phyloP scores from a whole-genome alignment of 2,113 vertebrate species.

The Oophaga pumilio region DNA sequence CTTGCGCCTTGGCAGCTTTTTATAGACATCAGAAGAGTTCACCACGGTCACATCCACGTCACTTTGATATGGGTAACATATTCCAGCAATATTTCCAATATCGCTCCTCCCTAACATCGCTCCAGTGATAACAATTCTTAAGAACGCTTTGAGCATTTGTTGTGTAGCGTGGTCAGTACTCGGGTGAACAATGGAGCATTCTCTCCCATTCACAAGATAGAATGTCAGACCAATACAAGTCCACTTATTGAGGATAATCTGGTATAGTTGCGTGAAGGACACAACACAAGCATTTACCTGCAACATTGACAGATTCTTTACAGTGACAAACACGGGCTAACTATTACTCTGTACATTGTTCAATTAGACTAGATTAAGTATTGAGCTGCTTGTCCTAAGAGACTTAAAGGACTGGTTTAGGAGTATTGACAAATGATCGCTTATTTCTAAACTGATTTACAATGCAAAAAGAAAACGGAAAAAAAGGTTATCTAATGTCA shows the following conservation, averaged over 20 bases:
- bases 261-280: conserved; percentile 1
- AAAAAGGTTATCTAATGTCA: conserved; percentile 27
- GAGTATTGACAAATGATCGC: conserved; percentile 45
- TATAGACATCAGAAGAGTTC: neutral
- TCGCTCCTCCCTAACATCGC: neutral
- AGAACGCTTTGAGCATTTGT: neutral
- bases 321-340: conserved; percentile 20
- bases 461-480: conserved; percentile 22
- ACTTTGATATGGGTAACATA: no score
- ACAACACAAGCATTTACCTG: conserved; percentile 32
- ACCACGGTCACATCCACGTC: no score
- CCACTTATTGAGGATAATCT: neutral
- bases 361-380: conserved; percentile 53
- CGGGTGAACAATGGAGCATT: neutral
- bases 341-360: conserved; percentile 8
- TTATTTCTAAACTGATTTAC: conserved; percentile 43
- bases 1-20: neutral
- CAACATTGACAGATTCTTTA: conserved; percentile 24
- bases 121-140: neutral
- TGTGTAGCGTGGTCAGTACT: neutral
- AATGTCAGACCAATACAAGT: neutral
- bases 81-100: neutral
- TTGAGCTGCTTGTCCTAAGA: conserved; percentile 43
- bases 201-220: neutral
- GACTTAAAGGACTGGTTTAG: conserved; percentile 44